A percentile compares a stretch with the other conserved stretches of the same genome.
phyloP scores from a whole-genome alignment of 2,888 invertebrate species.

The Hypomecis atomaria region DNA sequence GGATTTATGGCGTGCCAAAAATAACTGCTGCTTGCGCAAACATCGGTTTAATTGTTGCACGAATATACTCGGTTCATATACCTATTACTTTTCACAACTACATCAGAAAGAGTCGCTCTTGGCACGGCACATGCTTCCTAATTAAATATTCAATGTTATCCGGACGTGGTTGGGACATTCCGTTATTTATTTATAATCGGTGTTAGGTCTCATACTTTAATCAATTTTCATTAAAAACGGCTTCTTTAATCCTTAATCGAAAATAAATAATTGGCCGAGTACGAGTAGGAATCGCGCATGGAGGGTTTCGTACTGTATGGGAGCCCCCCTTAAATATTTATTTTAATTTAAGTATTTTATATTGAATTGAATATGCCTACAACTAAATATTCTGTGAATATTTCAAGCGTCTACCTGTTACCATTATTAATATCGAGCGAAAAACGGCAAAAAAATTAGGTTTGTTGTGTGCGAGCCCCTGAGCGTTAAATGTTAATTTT shows the following conservation, averaged over 20 bases:
- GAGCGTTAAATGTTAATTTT: no score
- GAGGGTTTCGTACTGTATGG: no score
- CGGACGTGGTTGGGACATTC: constrained; percentile 19
- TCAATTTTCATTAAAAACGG: neutral
- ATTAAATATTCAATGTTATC: constrained; percentile 36
- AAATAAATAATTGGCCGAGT: no score
- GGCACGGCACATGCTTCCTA: constrained; percentile 37
- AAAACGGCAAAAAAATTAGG: no score
- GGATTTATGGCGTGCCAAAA: constrained; percentile 58
- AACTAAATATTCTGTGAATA: no score
- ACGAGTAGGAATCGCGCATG: no score
- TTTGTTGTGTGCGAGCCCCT: no score
- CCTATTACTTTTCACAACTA: constrained; percentile 20
- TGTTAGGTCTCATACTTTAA: neutral
- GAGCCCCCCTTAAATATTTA: no score
- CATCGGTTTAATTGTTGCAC: constrained; percentile 53
- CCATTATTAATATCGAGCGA: no score
- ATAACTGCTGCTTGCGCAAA: constrained; percentile 60
- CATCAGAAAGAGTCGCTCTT: constrained; percentile 32
- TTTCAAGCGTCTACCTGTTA: no score
- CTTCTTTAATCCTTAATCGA: neutral
- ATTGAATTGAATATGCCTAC: no score
- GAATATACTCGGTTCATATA: constrained; percentile 22
- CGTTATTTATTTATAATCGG: constrained; percentile 14
- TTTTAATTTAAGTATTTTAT: no score